Base-by-base conservation (phyloP, 2,797 vertebrate species). In the Neosilurus hyrtlii region DNA sequence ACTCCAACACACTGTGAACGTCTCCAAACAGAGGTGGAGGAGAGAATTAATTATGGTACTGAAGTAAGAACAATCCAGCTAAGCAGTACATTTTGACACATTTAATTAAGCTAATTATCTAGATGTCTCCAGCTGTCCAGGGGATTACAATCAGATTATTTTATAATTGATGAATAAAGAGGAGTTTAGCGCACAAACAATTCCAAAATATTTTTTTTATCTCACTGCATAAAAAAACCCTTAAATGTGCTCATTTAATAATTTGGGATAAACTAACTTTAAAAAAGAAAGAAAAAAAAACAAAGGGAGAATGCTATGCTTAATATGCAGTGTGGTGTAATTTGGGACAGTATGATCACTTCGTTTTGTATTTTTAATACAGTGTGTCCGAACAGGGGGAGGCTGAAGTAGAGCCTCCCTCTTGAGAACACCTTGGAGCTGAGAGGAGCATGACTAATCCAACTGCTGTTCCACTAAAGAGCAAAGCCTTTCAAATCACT, bases 31-130 rank as follows among this genome's bases (percentile, higher is more conserved):
- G n/a, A 82, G 14, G 16, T 67, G 65, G 61, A 83, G n/a, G 82
- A 82, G 67, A 35, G 54, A 86, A 86, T 88, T 82, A 85, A 86
- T 83, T 65, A 82, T 43, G 0, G 63, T 62, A 54, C 59, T 24
- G 30, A 65, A 83, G 54, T n/a, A 59, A 57, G 59, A 66, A 84
- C 15, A 24, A 18, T 35, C 24, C 79, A 83, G 68, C 82, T 72
- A 70, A 80, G 73, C 65, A 20, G 79, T 61, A 68, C 73, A 79
- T 68, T 67, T n/a, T 49, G 12, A 57, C 68, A 72, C 77, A 30
- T 88, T 85, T 85, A 86, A 88, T 86, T 72, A 82, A 80, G 54
- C 65, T 82, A 76, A 83, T 86, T 80, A 83, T 83, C 51, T 70
- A 43, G n/a, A 18, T 73, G 74, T 66, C 70, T 76, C 52, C 51